Evolutionary conservation across 2,797 vertebrate genomes (phyloP).

Genomic region (Podarcis lilfordi): DNA sequence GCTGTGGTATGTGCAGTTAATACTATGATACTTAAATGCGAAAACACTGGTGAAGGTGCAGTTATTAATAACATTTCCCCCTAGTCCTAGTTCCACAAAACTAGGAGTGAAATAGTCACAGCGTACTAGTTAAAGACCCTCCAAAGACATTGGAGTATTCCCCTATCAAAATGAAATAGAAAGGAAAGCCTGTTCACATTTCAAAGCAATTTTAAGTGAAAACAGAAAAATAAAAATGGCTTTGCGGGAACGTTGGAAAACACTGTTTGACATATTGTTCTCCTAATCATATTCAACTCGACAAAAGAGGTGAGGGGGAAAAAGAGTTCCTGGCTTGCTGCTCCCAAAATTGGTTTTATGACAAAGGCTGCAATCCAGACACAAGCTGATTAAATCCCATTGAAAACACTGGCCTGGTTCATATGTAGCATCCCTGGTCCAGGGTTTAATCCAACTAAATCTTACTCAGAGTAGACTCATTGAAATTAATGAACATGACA

Average conservation of each 20-base stretch:
- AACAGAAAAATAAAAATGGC: constrained; percentile 57
- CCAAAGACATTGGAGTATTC: constrained; percentile 45
- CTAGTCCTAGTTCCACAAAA: constrained; percentile 46
- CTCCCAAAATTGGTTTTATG: constrained; percentile 34
- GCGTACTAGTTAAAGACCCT: constrained; percentile 51
- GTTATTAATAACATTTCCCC: constrained; percentile 54
- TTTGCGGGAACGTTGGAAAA: constrained; percentile 54
- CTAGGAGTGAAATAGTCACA: constrained; percentile 57
- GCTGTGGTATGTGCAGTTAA: constrained; percentile 19
- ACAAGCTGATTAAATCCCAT: neutral
- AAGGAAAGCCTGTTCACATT: constrained; percentile 70
- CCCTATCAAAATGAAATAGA: constrained; percentile 48
- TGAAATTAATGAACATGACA: too few relatives aligned
- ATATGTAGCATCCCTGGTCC: neutral
- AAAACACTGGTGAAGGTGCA: constrained; percentile 44
- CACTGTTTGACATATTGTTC: constrained; percentile 41
- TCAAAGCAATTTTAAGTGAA: constrained; percentile 69
- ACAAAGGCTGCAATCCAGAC: neutral
- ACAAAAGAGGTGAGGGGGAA: constrained; percentile 21
- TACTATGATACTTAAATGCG: constrained; percentile 35
- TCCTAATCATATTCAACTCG: constrained; percentile 53
- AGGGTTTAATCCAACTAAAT: neutral
- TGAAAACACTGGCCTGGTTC: neutral
- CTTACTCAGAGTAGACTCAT: too few relatives aligned
- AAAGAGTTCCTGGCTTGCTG: constrained; percentile 21